phyloP scores from a whole-genome alignment of 2,797 vertebrate genomes.

The Thamnophis elegans region DNA sequence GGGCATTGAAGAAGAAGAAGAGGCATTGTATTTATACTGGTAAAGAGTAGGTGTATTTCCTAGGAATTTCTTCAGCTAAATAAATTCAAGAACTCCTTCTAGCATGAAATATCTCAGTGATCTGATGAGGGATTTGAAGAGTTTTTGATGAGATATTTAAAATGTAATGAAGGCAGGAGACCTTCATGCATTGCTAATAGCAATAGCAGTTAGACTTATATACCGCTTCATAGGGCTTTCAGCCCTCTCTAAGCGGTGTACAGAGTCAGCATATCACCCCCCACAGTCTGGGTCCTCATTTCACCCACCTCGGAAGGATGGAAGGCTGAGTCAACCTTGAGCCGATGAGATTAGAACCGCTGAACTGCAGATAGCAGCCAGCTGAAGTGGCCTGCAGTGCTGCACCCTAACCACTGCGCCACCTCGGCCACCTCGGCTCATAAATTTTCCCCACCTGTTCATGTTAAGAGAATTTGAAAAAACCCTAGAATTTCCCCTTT shows the following conservation, averaged over 20 bases:
- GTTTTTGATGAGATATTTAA: neutral
- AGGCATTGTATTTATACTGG: neutral
- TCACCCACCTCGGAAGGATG: too few species aligned
- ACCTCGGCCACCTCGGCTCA: too few species aligned
- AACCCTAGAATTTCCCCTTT: neutral
- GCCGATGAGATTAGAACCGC: too few species aligned
- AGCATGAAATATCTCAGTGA: neutral
- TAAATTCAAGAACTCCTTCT: neutral
- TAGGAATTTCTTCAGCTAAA: neutral
- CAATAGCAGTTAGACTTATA: too few species aligned
- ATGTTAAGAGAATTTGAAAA: neutral
- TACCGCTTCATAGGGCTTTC: too few species aligned
- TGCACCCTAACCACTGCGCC: too few species aligned
- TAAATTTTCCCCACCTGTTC: neutral
- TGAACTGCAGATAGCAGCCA: too few species aligned
- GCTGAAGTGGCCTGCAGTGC: too few species aligned
- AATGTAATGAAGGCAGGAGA: neutral
- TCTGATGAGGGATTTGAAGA: neutral
- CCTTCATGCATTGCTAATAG: neutral
- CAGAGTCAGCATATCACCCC: too few species aligned
- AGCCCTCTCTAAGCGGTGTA: too few species aligned
- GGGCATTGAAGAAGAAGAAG: neutral
- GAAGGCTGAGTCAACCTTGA: too few species aligned
- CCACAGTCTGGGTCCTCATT: too few species aligned
- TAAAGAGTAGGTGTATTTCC: neutral